phyloP scores from a whole-genome alignment of 2,888 invertebrate species.

The Helicoverpa assulta region DNA sequence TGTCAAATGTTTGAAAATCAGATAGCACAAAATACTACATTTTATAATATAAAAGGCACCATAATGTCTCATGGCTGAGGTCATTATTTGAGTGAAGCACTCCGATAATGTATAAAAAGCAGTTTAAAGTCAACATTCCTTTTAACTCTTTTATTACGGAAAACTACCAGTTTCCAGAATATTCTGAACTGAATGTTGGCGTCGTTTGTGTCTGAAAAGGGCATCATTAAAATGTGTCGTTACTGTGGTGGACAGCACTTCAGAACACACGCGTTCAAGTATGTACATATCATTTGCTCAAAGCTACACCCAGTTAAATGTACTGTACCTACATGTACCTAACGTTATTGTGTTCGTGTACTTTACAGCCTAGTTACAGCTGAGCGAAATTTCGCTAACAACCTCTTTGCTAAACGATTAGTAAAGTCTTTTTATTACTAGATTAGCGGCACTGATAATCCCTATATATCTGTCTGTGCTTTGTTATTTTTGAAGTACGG shows the following conservation, averaged over 20 bases:
- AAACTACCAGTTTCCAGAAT: background rate
- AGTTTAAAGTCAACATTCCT: background rate
- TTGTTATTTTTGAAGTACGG: background rate
- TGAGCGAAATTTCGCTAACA: slow-evolving; percentile 9
- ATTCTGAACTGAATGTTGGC: background rate
- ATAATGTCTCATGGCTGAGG: too few species aligned
- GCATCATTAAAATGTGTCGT: slow-evolving; percentile 20
- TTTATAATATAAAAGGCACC: too few species aligned
- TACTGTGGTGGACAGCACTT: background rate
- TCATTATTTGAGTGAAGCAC: too few species aligned
- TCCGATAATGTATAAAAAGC: too few species aligned
- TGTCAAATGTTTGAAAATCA: too few species aligned
- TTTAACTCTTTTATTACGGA: background rate
- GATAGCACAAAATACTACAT: too few species aligned
- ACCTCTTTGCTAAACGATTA: slow-evolving; percentile 24
- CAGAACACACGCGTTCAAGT: background rate
- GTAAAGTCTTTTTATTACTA: slow-evolving; percentile 21
- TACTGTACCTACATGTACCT: background rate
- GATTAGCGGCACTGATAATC: slow-evolving; percentile 25
- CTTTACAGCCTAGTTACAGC: slow-evolving; percentile 4
- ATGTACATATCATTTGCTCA: background rate
- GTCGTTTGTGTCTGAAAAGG: slow-evolving; percentile 17
- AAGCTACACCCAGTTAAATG: background rate
- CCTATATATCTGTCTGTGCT: background rate
- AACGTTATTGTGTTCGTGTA: background rate